Percentiles rank a stretch among this genome's conserved stretches.
phyloP scores from a whole-genome alignment of 2,888 invertebrate genomes.

The Busseola fusca region DNA sequence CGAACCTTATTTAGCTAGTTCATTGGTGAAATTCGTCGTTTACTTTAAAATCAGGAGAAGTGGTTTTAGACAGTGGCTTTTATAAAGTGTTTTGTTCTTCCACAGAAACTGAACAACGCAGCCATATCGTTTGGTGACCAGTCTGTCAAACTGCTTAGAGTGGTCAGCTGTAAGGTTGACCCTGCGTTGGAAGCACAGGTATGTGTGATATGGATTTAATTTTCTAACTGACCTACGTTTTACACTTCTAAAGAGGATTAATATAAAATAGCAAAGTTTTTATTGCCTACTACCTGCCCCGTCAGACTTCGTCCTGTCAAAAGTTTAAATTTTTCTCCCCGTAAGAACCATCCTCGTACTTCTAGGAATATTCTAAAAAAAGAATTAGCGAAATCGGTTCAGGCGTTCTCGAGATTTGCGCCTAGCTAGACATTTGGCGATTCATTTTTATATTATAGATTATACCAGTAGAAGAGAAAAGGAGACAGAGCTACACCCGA shows the following conservation, averaged over 20 bases:
- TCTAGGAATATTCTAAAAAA: too few species aligned
- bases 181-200: constrained; percentile 75
- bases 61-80: background rate
- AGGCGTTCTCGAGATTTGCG: too few species aligned
- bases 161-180: constrained; percentile 72
- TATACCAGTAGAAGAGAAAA: background rate
- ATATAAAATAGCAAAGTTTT: background rate
- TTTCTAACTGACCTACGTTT: background rate
- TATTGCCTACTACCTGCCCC: background rate
- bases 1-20: too few species aligned
- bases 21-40: too few species aligned
- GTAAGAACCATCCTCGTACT: too few species aligned
- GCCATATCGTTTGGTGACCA: constrained; percentile 74
- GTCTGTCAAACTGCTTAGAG: constrained; percentile 71
- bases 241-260: background rate
- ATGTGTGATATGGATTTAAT: background rate
- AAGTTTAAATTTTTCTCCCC: too few species aligned
- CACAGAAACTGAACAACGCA: constrained; percentile 73
- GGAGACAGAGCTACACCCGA: background rate
- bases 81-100: constrained; percentile 10
- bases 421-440: too few species aligned
- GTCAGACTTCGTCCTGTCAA: too few species aligned
- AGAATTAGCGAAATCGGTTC: too few species aligned
- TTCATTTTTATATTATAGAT: too few species aligned
- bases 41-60: background rate